Evolutionary conservation across 1,140 invertebrate species (phyloP).

Genomic region (Linepithema humile): DNA sequence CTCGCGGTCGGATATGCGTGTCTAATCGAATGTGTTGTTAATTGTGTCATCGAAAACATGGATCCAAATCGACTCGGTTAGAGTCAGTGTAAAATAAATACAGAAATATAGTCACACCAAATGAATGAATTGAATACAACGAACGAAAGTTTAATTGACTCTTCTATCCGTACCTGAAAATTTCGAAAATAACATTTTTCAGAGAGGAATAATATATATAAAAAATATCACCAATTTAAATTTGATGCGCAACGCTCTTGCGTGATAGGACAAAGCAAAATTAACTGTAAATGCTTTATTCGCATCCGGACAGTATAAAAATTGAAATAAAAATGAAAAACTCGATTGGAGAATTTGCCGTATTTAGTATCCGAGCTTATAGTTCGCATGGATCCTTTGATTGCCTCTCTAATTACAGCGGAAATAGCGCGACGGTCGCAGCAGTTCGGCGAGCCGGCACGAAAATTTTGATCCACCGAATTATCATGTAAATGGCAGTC

Average conservation of each 20-base stretch:
- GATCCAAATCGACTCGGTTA: constrained; percentile 14
- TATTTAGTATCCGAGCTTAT: not conserved
- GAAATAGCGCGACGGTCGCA: not conserved
- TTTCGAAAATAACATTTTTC: not conserved
- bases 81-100: constrained; percentile 11
- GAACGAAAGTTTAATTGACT: constrained; percentile 47
- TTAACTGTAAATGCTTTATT: constrained; percentile 30
- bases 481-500: constrained; percentile 74
- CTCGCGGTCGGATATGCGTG: constrained; percentile 15
- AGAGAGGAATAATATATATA: not conserved
- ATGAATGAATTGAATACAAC: not conserved
- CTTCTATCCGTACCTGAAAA: not conserved
- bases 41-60: constrained; percentile 45
- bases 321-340: constrained; percentile 5
- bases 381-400: not conserved
- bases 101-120: not conserved
- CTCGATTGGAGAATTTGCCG: not conserved
- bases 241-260: not conserved
- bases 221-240: not conserved
- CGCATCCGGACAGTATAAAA: not conserved
- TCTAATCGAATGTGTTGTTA: constrained; percentile 53
- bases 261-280: not conserved
- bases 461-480: constrained; percentile 67
- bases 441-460: not conserved
- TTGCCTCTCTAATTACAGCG: constrained; percentile 9